Conservation (phyloP, 2,888 invertebrate genomes). For the Pristionchus arcanus region DNA sequence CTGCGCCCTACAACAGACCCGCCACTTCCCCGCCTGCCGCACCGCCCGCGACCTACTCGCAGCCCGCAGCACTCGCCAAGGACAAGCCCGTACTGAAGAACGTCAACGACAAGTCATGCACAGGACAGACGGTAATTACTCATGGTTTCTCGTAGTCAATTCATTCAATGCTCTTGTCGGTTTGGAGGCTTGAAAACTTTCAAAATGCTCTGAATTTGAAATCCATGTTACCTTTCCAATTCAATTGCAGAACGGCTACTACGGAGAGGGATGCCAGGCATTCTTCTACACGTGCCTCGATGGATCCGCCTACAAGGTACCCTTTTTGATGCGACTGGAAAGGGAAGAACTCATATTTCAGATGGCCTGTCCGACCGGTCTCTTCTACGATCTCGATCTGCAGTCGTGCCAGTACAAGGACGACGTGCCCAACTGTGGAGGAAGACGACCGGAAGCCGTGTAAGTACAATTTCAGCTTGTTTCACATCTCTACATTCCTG, state of each 20-base stretch:
- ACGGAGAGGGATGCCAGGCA: constrained; percentile 43
- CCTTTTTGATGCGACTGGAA: background rate
- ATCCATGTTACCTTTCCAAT: background rate
- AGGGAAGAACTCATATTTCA: background rate
- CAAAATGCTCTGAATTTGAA: background rate
- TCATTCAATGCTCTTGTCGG: too few relatives aligned
- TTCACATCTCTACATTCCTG: background rate
- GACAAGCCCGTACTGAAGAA: constrained; percentile 23
- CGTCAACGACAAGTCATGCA: constrained; percentile 12
- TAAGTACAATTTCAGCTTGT: background rate
- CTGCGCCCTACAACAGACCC: background rate
- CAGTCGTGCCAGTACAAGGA: constrained; percentile 64
- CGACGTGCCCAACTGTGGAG: constrained; percentile 67
- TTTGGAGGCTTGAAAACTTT: background rate
- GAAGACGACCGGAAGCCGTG: constrained; percentile 48
- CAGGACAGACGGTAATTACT: background rate
- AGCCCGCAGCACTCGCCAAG: background rate
- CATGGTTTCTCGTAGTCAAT: too few relatives aligned
- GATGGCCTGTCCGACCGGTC: constrained; percentile 66
- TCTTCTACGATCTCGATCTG: constrained; percentile 63
- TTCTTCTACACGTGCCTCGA: constrained; percentile 53
- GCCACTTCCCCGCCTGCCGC: background rate
- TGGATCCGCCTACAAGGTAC: constrained; percentile 51
- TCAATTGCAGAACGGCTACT: constrained; percentile 29
- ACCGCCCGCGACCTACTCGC: background rate